Percentiles rank a stretch among this genome's conserved stretches.
phyloP scores from a whole-genome alignment of 2,113 vertebrate genomes.

The Rhea pennata region DNA sequence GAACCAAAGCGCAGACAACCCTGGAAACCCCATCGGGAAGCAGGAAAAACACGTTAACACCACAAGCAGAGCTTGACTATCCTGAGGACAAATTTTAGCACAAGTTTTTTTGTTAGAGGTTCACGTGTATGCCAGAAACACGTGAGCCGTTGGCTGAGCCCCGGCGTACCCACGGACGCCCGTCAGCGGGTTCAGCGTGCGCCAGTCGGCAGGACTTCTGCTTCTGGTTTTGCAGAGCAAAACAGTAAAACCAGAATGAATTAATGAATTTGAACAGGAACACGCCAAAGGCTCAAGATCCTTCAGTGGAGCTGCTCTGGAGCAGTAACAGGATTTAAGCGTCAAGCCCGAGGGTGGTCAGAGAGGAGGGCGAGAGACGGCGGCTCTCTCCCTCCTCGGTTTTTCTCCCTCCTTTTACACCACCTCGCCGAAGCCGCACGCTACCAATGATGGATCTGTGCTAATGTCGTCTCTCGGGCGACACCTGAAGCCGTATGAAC shows the following conservation, averaged over 20 bases:
- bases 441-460: not conserved
- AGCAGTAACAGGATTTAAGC: not conserved
- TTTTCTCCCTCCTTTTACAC: not conserved
- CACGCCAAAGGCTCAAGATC: not conserved
- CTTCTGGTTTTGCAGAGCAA: not conserved
- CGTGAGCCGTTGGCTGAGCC: not conserved
- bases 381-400: rapidly evolving
- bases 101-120: not conserved
- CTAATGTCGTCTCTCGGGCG: not conserved
- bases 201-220: not conserved
- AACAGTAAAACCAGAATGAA: not conserved
- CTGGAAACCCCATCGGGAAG: not conserved
- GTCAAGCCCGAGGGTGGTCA: not conserved
- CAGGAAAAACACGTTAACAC: rapidly evolving
- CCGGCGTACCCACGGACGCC: not conserved
- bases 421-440: not conserved
- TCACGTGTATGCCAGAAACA: not conserved
- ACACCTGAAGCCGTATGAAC: not conserved
- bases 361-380: not conserved
- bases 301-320: constrained; percentile 17
- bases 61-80: not conserved
- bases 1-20: not conserved
- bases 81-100: not conserved
- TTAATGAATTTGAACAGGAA: not conserved
- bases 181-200: not conserved